These are phyloP conservation scores for Chroicocephalus ridibundus DNA, from an alignment of 2,113 vertebrate genomes.

Conservation along the genomic window DNA sequence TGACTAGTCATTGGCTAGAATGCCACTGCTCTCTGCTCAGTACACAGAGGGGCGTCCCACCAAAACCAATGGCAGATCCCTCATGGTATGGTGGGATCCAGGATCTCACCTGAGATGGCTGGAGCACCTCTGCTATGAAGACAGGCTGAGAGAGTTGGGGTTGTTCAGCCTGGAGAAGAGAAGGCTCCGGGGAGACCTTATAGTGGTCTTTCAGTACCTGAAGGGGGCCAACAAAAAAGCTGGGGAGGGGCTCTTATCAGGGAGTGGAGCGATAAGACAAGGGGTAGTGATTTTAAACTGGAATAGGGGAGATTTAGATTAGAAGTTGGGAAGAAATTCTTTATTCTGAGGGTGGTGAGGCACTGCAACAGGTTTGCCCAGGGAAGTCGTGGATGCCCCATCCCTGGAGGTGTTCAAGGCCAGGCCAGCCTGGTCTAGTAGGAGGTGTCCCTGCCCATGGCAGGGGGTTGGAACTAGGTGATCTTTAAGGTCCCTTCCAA, in stretches of 20 bases:
- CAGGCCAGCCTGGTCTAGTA: background rate
- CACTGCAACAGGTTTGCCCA: background rate
- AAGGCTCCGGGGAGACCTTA: background rate
- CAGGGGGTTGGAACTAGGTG: background rate
- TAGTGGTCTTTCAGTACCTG: background rate
- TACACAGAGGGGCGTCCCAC: accelerated
- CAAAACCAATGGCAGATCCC: background rate
- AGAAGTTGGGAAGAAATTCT: background rate
- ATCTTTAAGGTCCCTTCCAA: background rate
- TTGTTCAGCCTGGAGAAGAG: background rate
- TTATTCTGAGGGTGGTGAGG: background rate
- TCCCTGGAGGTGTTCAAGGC: background rate
- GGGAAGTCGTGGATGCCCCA: background rate
- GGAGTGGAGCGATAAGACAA: background rate
- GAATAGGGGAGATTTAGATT: background rate
- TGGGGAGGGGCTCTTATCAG: background rate
- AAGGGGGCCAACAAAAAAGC: background rate
- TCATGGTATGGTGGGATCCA: background rate
- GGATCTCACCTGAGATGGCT: background rate
- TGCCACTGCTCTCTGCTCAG: background rate
- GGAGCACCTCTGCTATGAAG: background rate
- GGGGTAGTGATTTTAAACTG: background rate
- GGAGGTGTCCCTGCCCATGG: background rate
- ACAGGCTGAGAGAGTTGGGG: background rate
- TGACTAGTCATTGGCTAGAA: accelerated